Conservation (phyloP, 2,113 vertebrate species). For the Vulpes lagopus region DNA sequence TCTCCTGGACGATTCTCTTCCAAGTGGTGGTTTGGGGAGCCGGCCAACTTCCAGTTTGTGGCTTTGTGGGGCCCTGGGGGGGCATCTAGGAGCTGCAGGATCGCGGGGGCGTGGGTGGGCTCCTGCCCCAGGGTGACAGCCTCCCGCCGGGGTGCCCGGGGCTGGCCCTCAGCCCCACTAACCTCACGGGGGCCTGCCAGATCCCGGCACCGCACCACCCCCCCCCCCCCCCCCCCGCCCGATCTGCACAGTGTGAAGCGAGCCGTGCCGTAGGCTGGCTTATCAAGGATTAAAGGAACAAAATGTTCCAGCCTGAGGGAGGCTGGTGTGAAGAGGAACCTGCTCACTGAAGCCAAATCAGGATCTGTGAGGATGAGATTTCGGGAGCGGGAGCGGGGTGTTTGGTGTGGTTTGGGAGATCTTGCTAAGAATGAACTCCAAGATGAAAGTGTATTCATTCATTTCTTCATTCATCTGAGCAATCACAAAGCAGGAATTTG, state of each 20-base stretch:
- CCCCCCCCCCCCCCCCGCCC: fast-evolving
- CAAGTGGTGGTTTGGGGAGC: neutral
- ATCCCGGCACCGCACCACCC: too few relatives aligned
- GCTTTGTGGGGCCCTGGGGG: neutral
- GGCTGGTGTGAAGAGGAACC: neutral
- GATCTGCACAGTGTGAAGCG: neutral
- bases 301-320: neutral
- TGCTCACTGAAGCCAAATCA: neutral
- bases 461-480: neutral
- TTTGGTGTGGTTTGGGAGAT: neutral
- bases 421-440: fast-evolving
- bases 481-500: neutral
- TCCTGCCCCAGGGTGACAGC: neutral
- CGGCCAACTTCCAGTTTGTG: neutral
- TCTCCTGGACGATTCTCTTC: neutral
- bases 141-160: neutral
- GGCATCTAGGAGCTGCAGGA: neutral
- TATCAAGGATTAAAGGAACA: fast-evolving
- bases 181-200: fast-evolving
- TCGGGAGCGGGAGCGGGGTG: neutral
- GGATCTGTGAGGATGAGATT: neutral
- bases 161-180: fast-evolving
- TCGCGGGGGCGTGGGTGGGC: fast-evolving
- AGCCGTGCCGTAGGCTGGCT: neutral
- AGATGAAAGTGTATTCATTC: neutral